Conservation (phyloP, 2,113 vertebrate species). For the Chloroceryle aenea region DNA sequence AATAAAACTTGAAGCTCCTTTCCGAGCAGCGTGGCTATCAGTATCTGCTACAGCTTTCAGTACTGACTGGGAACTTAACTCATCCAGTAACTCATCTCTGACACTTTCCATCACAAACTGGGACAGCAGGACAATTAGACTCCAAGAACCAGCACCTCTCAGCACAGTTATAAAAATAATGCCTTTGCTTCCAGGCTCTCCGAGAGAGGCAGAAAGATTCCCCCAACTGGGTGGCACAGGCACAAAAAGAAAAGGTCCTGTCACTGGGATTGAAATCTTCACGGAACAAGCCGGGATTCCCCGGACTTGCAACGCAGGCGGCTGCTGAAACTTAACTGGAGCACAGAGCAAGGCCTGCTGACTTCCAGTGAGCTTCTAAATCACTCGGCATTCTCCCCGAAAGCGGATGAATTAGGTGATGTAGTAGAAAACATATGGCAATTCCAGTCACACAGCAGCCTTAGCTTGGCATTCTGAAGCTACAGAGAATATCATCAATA, state of each 20-base stretch:
- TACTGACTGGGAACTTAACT: background rate
- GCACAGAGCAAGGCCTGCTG: background rate
- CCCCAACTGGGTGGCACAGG: background rate
- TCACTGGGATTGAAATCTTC: background rate
- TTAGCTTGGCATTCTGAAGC: background rate
- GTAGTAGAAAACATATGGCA: background rate
- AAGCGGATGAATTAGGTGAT: fast-evolving
- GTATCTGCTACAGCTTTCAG: background rate
- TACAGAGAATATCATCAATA: fast-evolving
- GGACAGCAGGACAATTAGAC: background rate
- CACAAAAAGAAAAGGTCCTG: background rate
- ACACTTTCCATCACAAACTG: background rate
- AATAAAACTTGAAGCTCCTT: background rate
- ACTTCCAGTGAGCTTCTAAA: background rate
- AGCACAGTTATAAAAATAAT: too few species aligned
- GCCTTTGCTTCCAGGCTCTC: background rate
- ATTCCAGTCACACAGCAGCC: background rate
- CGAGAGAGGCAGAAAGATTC: background rate
- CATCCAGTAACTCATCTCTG: background rate
- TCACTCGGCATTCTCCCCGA: fast-evolving
- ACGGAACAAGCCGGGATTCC: fast-evolving
- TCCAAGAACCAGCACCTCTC: background rate
- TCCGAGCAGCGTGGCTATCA: background rate
- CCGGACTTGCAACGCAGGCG: background rate
- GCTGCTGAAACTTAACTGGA: background rate